A percentile compares a stretch with the other conserved stretches of the same genome.
Conservation (phyloP, 2,797 vertebrate species). For the Danio aesculapii region DNA sequence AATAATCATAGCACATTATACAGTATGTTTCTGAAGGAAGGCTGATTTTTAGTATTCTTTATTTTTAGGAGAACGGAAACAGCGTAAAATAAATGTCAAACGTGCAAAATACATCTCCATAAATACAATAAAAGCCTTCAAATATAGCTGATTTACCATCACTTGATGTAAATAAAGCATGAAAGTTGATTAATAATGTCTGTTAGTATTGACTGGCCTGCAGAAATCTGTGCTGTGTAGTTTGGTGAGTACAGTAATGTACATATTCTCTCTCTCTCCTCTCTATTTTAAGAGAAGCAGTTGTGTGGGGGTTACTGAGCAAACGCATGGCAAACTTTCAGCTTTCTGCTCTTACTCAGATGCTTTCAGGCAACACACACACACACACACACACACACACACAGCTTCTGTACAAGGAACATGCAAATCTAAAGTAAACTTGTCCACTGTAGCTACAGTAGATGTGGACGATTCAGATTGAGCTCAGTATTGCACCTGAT, state of each 20-base stretch:
- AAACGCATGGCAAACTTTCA: constrained; percentile 56
- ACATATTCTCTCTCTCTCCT: constrained; percentile 51
- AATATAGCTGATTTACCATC: too few relatives aligned
- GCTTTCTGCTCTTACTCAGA: constrained; percentile 39
- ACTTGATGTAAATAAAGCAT: constrained; percentile 17
- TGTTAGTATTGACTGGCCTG: constrained; percentile 18
- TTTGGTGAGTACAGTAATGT: constrained; percentile 53
- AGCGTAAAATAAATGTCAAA: too few relatives aligned
- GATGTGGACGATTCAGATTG: constrained; percentile 23
- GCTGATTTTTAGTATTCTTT: too few relatives aligned
- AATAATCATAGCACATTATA: too few relatives aligned
- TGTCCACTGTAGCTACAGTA: neutral
- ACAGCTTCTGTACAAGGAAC: constrained; percentile 8
- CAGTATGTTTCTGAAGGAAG: too few relatives aligned
- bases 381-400: constrained; percentile 22
- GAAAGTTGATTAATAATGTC: constrained; percentile 25
- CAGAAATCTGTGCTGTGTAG: constrained; percentile 29
- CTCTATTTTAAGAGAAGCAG: constrained; percentile 45
- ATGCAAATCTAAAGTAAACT: constrained; percentile 7
- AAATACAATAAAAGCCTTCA: too few relatives aligned
- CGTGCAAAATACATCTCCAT: too few relatives aligned
- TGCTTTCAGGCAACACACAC: constrained; percentile 41
- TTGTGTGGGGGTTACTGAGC: constrained; percentile 52
- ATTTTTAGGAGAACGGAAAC: too few relatives aligned
- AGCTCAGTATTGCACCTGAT: constrained; percentile 8